phyloP scores from a whole-genome alignment of 2,797 vertebrate species.

The Limosa lapponica region DNA sequence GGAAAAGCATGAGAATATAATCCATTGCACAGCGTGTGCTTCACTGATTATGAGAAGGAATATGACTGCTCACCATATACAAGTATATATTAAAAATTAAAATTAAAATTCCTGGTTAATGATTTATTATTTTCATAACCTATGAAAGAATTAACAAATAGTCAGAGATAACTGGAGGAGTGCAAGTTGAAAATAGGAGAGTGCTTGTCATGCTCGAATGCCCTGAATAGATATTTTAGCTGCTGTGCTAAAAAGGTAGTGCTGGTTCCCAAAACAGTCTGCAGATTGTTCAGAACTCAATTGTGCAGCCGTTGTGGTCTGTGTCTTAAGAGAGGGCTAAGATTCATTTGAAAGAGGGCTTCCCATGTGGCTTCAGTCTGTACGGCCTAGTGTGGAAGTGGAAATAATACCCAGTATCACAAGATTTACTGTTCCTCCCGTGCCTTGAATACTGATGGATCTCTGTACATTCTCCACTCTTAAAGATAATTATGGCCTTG shows the following conservation, averaged over 20 bases:
- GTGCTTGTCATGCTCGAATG: background rate
- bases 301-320: background rate
- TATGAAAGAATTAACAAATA: background rate
- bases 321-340: background rate
- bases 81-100: background rate
- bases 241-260: background rate
- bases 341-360: background rate
- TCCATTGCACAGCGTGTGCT: background rate
- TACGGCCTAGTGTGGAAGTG: background rate
- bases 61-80: background rate
- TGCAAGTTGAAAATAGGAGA: background rate
- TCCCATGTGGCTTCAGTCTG: background rate
- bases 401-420: background rate
- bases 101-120: slow-evolving; percentile 4
- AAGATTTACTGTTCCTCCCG: background rate
- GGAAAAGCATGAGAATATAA: background rate
- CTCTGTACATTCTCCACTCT: background rate
- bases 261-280: background rate
- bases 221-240: background rate
- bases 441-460: slow-evolving; percentile 3
- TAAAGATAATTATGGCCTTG: background rate
- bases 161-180: background rate
- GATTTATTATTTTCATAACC: slow-evolving; percentile 18
- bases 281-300: background rate
- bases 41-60: background rate